These are phyloP conservation scores for Scartelaos histophorus DNA, from an alignment of 2,113 vertebrate species.

Conservation along the genomic window DNA sequence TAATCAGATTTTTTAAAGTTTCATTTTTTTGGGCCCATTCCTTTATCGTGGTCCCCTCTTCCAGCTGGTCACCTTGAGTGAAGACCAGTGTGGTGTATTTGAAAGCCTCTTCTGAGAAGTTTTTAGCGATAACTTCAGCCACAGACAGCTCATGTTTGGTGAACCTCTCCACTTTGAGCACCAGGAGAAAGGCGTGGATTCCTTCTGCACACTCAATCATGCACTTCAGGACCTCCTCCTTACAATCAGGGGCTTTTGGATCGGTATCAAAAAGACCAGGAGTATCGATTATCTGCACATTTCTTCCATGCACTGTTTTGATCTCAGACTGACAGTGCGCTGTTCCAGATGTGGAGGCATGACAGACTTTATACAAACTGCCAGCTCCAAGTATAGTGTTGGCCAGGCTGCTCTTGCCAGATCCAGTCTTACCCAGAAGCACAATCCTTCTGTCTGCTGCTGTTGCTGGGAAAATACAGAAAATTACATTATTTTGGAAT, in stretches of 20 bases:
- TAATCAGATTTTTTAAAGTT: not conserved
- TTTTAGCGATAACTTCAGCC: not conserved
- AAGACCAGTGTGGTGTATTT: conserved; percentile 40
- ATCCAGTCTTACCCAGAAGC: conserved; percentile 29
- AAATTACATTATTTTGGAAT: no score
- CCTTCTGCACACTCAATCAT: conserved; percentile 12
- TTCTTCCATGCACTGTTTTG: not conserved
- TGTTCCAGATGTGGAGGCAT: not conserved
- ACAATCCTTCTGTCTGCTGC: conserved; percentile 13
- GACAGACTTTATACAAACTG: not conserved
- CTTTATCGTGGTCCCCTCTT: conserved; percentile 1
- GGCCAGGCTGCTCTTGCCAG: conserved; percentile 28
- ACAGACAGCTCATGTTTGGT: conserved; percentile 7
- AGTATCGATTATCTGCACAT: conserved; percentile 23
- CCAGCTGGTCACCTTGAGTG: conserved; percentile 18
- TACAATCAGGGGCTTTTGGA: not conserved
- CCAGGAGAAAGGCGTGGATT: conserved; percentile 25
- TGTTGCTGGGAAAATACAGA: not conserved
- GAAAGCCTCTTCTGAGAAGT: not conserved
- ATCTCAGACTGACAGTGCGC: accelerated
- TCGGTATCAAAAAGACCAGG: conserved; percentile 24
- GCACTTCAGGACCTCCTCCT: not conserved
- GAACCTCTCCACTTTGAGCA: conserved; percentile 13
- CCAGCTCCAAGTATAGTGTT: not conserved
- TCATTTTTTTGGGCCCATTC: accelerated